Evolutionary conservation across 2,797 vertebrate species (phyloP), one percentile per base, ranked within the genome.

Genomic region (Cichlasoma orientale): DNA sequence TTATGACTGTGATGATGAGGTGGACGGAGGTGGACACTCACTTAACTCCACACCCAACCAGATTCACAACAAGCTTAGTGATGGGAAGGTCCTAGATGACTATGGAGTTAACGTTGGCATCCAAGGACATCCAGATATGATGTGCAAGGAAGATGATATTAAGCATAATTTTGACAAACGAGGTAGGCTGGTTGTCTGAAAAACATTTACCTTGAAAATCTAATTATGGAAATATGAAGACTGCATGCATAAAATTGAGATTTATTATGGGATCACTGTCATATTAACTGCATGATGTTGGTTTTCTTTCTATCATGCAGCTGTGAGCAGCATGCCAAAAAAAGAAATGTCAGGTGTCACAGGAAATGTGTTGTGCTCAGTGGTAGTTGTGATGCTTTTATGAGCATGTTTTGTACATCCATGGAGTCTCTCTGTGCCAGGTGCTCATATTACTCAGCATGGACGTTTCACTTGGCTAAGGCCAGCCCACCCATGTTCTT

Each of bases 1-100:
- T 89, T 99, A 97, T 0, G 98, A 99, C 86, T 97, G 96, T 0
- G 98, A 99, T 1, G 97, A 97, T 5, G 97, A 99, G 44, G 63
- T 52, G 0, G 97, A 96, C 0, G 95, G 95, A 0, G 93, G 93
- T 0, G 92, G 90, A 52, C 94, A 92, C 79, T 94, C 93, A 0
- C 89, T 85, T 1, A 94, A 90, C 88, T 93, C 92, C 77, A 94
- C 92, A 5, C 93, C 77, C 53, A 96, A 75, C 85, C 94, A 56
- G 95, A 85, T 91, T 55, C 92, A 95, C 86, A 95, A 94, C 90
- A 97, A 97, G 71, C 90, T 95, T 82, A 89, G 74, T 1, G 94
- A 95, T 1, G 93, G 93, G 14, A 94, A 93, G 57, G 27, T 93
- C 76, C 90, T 93, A 16, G 94, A 94, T 2, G 95, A 94, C 85